Evolutionary conservation across 2,888 invertebrate species (phyloP).

Genomic region (Cephalotes varians): DNA sequence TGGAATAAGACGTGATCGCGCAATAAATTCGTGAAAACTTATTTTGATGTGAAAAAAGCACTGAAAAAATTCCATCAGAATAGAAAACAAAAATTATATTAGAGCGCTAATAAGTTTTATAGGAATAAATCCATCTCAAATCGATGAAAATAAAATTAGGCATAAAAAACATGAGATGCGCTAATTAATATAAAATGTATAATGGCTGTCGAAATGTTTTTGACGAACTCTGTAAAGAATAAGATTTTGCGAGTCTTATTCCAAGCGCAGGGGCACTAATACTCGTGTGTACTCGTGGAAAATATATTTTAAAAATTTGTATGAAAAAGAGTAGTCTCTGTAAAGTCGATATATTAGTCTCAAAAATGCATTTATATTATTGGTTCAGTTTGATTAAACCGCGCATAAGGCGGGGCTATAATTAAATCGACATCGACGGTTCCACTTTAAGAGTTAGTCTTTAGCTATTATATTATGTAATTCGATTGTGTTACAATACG

Average conservation of each 20-base stretch:
- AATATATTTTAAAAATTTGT: constrained; percentile 49
- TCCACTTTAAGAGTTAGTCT: constrained; percentile 37
- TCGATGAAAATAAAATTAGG: not conserved
- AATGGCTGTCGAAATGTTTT: not conserved
- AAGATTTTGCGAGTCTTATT: constrained; percentile 2
- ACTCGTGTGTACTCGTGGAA: not conserved
- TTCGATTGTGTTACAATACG: constrained; percentile 45
- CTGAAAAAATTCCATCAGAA: not conserved
- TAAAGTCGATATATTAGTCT: constrained; percentile 69
- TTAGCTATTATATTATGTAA: constrained; percentile 47
- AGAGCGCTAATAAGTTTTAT: not conserved
- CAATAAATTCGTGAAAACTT: not conserved
- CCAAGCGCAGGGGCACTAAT: constrained; percentile 12
- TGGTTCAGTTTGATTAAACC: constrained; percentile 75
- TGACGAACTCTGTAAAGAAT: not conserved
- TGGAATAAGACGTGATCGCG: not conserved
- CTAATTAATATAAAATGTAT: constrained; percentile 12
- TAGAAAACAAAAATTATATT: not conserved
- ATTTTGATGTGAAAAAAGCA: not conserved
- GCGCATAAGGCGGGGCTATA: constrained; percentile 59
- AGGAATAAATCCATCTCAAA: not conserved
- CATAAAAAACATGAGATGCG: not conserved
- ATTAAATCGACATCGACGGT: constrained; percentile 48
- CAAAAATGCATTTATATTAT: constrained; percentile 67
- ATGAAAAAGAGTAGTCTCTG: constrained; percentile 57